A percentile compares a stretch with the other conserved stretches of the same genome.
These are phyloP conservation scores for Strix aluco DNA, from an alignment of 2,113 vertebrate species.

Conservation along the genomic window DNA sequence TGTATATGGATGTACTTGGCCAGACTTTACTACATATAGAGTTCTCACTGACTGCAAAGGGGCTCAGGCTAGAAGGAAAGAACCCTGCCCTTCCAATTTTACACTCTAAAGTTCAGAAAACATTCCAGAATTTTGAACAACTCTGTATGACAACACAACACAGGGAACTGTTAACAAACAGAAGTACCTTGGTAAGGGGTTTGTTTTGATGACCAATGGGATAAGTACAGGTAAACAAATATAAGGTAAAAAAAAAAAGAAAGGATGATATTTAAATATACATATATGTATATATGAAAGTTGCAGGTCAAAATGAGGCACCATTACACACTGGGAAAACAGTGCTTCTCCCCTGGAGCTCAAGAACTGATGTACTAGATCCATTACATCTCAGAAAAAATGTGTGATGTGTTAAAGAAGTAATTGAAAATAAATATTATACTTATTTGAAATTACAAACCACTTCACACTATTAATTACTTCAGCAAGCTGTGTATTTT, in stretches of 20 bases:
- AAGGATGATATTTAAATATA: background rate
- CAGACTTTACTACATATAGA: fast-evolving
- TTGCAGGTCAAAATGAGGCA: background rate
- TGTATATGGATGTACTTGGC: background rate
- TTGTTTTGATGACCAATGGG: background rate
- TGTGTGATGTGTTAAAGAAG: background rate
- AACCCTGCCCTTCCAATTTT: background rate
- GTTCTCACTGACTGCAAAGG: background rate
- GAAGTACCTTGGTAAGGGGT: background rate
- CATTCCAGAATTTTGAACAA: background rate
- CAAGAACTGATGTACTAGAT: background rate
- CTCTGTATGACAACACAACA: background rate
- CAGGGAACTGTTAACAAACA: background rate
- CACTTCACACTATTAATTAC: constrained; percentile 54
- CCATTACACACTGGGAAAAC: background rate
- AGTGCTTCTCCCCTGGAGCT: background rate
- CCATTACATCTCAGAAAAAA: background rate
- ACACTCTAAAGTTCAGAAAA: background rate
- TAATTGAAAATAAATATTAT: constrained; percentile 55
- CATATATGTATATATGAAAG: no score
- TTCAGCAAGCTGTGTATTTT: constrained; percentile 33
- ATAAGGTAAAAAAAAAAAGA: background rate
- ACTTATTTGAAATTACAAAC: constrained; percentile 48
- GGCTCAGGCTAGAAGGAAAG: background rate
- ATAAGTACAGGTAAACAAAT: background rate